Conservation (phyloP, 2,888 invertebrate species). For the Cotesia congregata region DNA sequence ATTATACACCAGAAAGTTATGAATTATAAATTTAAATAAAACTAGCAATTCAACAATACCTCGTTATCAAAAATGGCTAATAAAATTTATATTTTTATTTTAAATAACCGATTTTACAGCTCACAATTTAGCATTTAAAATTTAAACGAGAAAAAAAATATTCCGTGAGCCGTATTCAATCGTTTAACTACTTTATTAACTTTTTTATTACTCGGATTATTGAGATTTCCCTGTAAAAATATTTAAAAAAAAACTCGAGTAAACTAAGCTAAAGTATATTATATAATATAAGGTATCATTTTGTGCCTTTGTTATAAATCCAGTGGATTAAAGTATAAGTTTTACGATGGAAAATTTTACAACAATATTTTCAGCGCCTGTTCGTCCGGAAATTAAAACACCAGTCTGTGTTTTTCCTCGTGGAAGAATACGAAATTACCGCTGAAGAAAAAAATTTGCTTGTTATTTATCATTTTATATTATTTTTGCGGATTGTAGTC, state of each 20-base stretch:
- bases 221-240: background rate
- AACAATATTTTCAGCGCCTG: constrained; percentile 16
- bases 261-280: constrained; percentile 1
- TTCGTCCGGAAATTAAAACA: constrained; percentile 31
- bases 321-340: constrained; percentile 27
- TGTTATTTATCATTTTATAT: background rate
- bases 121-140: background rate
- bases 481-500: background rate
- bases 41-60: background rate
- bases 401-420: constrained; percentile 23
- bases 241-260: background rate
- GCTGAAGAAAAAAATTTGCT: background rate
- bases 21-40: background rate
- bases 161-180: background rate
- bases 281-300: constrained; percentile 17
- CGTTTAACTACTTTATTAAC: constrained; percentile 13
- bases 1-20: background rate
- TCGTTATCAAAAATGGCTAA: background rate
- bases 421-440: constrained; percentile 29
- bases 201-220: constrained; percentile 24
- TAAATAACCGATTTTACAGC: background rate
- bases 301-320: background rate
- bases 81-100: background rate
- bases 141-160: background rate
- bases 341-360: constrained; percentile 26